Base-by-base conservation (phyloP, 2,113 vertebrate genomes). In the Dicaeum eximium region DNA sequence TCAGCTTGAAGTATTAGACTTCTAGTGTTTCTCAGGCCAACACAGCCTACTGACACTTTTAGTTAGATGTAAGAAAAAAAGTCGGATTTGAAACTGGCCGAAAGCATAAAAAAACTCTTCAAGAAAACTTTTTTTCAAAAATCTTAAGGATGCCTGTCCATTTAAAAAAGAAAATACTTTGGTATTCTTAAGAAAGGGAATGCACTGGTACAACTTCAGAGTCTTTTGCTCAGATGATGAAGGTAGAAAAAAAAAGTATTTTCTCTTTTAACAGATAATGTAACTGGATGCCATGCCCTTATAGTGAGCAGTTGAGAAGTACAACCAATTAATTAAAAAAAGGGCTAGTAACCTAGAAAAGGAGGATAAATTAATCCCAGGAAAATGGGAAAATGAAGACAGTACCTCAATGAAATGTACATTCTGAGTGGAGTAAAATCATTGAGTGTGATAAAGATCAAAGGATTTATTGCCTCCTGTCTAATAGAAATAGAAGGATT, bases 401-500 rank as follows among this genome's bases (percentile, higher is more conserved):
- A 74, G 88, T 88, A 62, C 51, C 56, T 86, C 79, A 86, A 60
- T 61, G 60, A 97, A 95, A 88, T 47, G 40, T 91, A 90, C 57
- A 40, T 92, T 92, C 81, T 90, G 60, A 95, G 51, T 53, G 65
- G 37, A 96, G 40, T 74, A 93, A 95, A 96, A 92, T 86, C 85
- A 90, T 78, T 83, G 92, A 86, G 72, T 96, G 94, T 84, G 90
- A 77, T 93, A 90, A 69, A 88, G 92, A 96, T 94, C 90, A 95
- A 96, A 94, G 95, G 82, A 97, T 96, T 96, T 96, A 94, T 95
- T 95, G 82, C 90, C 85, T 88, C 37, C 56, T 93, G 79, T 93
- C 90, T 96, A 95, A 96, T 93, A 65, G 75, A 78, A 92, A 80
- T 61, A 48, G 92, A 97, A 74, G 80, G 94, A 96, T 97, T 97